A percentile compares a stretch with the other conserved stretches of the same genome.
Conservation (phyloP, 2,888 invertebrate species). For the Hypselothyrea guttata region DNA sequence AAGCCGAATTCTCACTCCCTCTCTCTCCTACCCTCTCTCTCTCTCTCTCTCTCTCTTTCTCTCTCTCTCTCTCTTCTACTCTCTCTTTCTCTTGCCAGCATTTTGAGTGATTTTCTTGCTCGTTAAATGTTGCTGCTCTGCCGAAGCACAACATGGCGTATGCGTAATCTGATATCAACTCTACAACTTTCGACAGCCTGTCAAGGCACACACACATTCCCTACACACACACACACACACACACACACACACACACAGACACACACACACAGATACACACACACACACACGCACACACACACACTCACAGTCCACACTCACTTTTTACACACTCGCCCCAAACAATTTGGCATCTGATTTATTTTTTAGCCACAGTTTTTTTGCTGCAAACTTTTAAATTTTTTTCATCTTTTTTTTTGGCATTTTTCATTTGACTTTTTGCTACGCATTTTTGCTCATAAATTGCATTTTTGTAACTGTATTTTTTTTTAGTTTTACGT, state of each 20-base stretch:
- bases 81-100: background rate
- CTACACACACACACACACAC: slow-evolving; percentile 13
- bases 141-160: slow-evolving; percentile 61
- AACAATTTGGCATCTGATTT: background rate
- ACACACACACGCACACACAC: slow-evolving; percentile 3
- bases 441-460: no score
- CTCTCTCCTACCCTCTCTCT: slow-evolving; percentile 6
- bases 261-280: background rate
- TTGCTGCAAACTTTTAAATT: no score
- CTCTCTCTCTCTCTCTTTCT: background rate
- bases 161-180: slow-evolving; percentile 66
- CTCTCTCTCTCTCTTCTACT: background rate
- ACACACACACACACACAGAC: slow-evolving; percentile 9
- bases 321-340: background rate
- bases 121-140: slow-evolving; percentile 62
- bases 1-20: slow-evolving; percentile 39
- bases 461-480: no score
- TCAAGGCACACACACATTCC: slow-evolving; percentile 19
- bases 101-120: slow-evolving; percentile 66
- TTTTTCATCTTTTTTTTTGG: no score
- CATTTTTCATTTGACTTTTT: no score
- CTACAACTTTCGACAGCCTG: slow-evolving; percentile 35
- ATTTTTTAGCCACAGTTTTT: background rate
- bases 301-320: background rate
- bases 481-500: no score